Conservation (phyloP, 2,113 vertebrate genomes). For the Prochilodus magdalenae region DNA sequence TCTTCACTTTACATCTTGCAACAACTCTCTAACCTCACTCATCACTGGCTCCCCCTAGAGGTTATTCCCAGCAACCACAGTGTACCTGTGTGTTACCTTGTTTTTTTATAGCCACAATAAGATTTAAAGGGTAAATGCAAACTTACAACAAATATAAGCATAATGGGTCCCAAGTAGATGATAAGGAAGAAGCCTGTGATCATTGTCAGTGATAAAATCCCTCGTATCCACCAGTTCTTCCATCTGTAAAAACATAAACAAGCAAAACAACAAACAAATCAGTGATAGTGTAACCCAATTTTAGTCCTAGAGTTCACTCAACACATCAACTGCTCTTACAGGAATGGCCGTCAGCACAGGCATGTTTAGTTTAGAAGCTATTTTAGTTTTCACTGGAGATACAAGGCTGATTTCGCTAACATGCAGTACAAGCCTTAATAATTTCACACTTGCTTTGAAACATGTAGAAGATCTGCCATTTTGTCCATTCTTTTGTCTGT, state of each 20-base stretch:
- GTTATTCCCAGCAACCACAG: no score
- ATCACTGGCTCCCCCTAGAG: no score
- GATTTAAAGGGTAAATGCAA: constrained; percentile 4
- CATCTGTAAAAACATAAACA: constrained; percentile 81
- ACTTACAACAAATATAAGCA: constrained; percentile 90
- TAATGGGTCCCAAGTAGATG: constrained; percentile 92
- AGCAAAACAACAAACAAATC: constrained; percentile 9
- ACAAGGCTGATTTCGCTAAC: no score
- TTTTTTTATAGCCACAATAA: neutral
- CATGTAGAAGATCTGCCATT: no score
- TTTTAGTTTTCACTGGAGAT: no score
- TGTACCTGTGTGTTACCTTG: constrained; percentile 34
- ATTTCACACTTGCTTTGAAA: no score
- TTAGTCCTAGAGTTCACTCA: neutral
- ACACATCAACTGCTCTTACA: neutral
- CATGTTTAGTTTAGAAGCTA: no score
- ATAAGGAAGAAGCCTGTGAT: constrained; percentile 90
- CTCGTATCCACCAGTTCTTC: constrained; percentile 99
- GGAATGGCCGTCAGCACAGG: no score
- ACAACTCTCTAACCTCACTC: no score
- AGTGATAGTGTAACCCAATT: neutral
- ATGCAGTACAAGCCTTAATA: no score
- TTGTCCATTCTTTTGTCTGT: no score
- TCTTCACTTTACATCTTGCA: no score
- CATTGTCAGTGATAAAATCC: constrained; percentile 93